Evolutionary conservation across 2,113 vertebrate genomes (phyloP), one percentile per base, ranked within the genome.

Genomic region (Agapornis roseicollis): DNA sequence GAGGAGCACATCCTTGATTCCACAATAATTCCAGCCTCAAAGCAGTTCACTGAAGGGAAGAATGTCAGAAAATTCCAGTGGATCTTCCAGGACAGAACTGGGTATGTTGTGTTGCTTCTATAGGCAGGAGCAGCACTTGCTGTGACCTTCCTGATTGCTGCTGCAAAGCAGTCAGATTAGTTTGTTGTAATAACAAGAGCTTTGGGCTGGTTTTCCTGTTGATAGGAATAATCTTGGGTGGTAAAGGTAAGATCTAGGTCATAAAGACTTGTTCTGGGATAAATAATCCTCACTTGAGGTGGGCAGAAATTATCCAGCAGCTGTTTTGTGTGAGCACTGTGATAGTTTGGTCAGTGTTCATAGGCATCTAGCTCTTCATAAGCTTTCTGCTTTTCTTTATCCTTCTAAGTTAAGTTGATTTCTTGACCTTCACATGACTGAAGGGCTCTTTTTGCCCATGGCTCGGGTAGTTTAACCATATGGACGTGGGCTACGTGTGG

Each of bases 41-140:
- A 90, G 64, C 80, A 33, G 66, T 41, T 85, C 65, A 39, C 71
- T 64, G 44, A 79, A 83, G 85, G 72, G 78, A 95, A 72, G 42
- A 61, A 44, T 98, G 97, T 98, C 98, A 41, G 97, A 97, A 90
- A 96, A 97, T 69, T 69, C 93, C 20, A 84, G 89, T 13, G 98
- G 94, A 78, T 86, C 92, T 66, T 88, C 98, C 64, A 70, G 96
- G 90, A 90, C 92, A 83, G 97, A 96, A 63, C 98, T 98, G 94
- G 98, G 99, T 98, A 98, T 1, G 96, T 98, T 2, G 17, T 6
- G 25, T 31, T n/a, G 64, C 39, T 84, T 47, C 28, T 39, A 31
- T 13, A 52, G 28, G 28, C 3, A 5, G 33, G 11, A 31, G 50
- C 29, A 13, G 69, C 64, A 1, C 14, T 78, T 41, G 65, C 71